Evolutionary conservation across 1,140 invertebrate species (phyloP), one percentile per base, ranked within the genome.

Genomic region (Andrena cerasifolii): DNA sequence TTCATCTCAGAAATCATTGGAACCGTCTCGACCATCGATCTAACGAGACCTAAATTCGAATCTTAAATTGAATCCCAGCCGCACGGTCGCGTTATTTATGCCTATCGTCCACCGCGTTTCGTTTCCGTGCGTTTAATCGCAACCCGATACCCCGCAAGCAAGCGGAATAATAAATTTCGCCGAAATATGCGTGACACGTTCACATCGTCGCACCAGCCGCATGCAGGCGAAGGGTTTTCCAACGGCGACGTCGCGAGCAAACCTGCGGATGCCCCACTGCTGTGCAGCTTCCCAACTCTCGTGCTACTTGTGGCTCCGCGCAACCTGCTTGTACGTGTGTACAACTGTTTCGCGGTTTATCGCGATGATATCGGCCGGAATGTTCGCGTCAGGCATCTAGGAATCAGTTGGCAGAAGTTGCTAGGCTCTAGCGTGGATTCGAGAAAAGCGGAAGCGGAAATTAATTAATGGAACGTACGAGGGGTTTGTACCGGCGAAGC

Each of bases 171-270:
- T 62, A 73, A 62, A 73, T 73, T 62, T 26, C 14, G 14, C 16
- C 0, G 45, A 12, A 53, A 73, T 73, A 73, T 73, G 56, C 70
- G 16, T 21, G 45, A 31, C 70, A 31, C 56, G 56, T 72, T 51
- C 28, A 16, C 59, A 14, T 14, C 36, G 24, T 14, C 36, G 14
- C 31, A n/a, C 28, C 26, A 28, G 40, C 56, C 21, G 56, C 56
- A 59, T 59, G 56, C 56, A 18, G 18, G 3, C 3, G 8, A 36
- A 36, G 6, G 31, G 21, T 24, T 18, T 43, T 1, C 14, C 1
- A n/a, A 3, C 8, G 3, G 18, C 61, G 7, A 62, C 36, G 36
- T 16, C 59, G 36, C n/a, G n/a, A 10, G 36, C 10, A 45, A 43
- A 62, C 33, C 59, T 21, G 16, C 21, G 36, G 3, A 24, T n/a